These are phyloP conservation scores for Spongilla lacustris DNA, from an alignment of 37 sponge, comb jelly and placozoan genomes.

Conservation along the genomic window DNA sequence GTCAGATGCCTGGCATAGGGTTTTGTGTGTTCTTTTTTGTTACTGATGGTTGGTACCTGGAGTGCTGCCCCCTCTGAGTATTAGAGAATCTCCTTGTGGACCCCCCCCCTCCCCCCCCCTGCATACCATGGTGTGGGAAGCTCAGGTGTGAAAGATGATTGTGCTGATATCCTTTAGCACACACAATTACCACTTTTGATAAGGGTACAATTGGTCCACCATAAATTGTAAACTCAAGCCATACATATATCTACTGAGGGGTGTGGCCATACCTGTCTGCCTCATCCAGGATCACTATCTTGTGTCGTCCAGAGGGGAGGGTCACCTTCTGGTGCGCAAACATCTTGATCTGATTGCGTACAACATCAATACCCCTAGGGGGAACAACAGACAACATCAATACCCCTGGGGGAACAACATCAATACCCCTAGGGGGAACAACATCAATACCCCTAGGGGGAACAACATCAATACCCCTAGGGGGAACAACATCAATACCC, in stretches of 20 bases:
- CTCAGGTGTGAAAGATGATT: too few relatives aligned
- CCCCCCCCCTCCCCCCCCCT: too few relatives aligned
- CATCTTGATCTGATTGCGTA: constrained; percentile 94
- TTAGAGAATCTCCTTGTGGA: too few relatives aligned
- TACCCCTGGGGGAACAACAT: neutral
- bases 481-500: neutral
- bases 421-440: neutral
- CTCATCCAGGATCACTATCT: constrained; percentile 98
- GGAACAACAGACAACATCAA: constrained; percentile 2
- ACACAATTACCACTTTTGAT: too few relatives aligned
- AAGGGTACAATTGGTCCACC: too few relatives aligned
- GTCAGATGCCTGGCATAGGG: too few relatives aligned
- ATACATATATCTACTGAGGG: too few relatives aligned
- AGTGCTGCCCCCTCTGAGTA: too few relatives aligned
- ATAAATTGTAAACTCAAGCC: neutral
- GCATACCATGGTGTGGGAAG: too few relatives aligned
- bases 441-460: neutral
- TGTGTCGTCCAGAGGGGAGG: constrained; percentile 90
- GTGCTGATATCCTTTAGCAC: too few relatives aligned
- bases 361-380: constrained; percentile 96
- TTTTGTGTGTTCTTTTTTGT: too few relatives aligned
- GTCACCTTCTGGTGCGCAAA: constrained; percentile 99
- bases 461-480: neutral
- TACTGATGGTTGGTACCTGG: too few relatives aligned
- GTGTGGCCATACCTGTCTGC: constrained; percentile 97